Evolutionary conservation across 1,140 invertebrate genomes (phyloP).

Genomic region (Phthorimaea operculella): DNA sequence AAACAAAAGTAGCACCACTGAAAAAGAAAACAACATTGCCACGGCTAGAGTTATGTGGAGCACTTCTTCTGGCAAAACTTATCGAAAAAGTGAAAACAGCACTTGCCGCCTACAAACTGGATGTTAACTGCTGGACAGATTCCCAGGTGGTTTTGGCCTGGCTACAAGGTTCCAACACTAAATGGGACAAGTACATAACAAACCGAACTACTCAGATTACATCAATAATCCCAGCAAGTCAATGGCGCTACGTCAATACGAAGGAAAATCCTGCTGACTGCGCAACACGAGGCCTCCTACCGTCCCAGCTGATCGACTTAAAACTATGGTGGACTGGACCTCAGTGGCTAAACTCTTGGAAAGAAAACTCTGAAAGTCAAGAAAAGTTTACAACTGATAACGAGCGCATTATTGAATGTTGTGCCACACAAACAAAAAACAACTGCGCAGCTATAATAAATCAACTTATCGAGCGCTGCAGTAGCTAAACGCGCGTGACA

Average conservation of each 20-base stretch:
- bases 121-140: slow-evolving; percentile 28
- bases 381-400: not conserved
- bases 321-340: slow-evolving; percentile 42
- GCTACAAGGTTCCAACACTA: slow-evolving; percentile 23
- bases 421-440: not conserved
- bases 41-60: not conserved
- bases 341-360: slow-evolving; percentile 4
- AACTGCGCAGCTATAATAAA: not conserved
- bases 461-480: not conserved
- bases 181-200: slow-evolving; percentile 14
- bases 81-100: not conserved
- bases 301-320: slow-evolving; percentile 18
- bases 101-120: not conserved
- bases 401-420: not conserved
- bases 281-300: slow-evolving; percentile 24
- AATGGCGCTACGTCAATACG: slow-evolving; percentile 28
- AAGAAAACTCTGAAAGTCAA: not conserved
- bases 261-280: slow-evolving; percentile 37
- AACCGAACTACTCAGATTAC: slow-evolving; percentile 38
- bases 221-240: slow-evolving; percentile 4
- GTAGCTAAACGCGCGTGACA: not conserved
- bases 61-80: not conserved
- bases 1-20: slow-evolving; percentile 37
- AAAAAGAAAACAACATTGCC: not conserved
- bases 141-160: slow-evolving; percentile 34